Conservation (phyloP, 2,797 vertebrate genomes). For the Babyrousa celebensis region DNA sequence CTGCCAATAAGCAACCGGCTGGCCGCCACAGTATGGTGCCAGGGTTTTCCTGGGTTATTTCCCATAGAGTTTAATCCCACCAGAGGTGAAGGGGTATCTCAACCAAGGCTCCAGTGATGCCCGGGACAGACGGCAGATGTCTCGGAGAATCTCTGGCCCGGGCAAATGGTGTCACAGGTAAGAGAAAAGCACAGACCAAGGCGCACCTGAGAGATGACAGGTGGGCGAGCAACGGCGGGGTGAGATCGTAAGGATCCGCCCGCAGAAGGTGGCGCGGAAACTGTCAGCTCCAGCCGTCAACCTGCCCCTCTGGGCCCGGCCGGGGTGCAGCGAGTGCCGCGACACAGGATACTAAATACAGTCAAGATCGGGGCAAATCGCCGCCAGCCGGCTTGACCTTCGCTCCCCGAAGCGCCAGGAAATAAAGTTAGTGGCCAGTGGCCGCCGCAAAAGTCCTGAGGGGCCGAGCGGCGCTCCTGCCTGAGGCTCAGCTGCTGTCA, state of each 20-base stretch:
- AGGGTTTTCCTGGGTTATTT: neutral
- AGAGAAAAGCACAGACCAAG: neutral
- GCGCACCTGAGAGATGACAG: constrained; percentile 16
- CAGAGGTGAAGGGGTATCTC: neutral
- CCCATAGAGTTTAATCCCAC: neutral
- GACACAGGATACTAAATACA: neutral
- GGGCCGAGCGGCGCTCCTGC: constrained; percentile 25
- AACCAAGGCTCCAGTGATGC: neutral
- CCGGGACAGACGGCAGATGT: neutral
- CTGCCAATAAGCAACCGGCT: neutral
- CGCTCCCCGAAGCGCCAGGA: neutral
- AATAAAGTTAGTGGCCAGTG: constrained; percentile 51
- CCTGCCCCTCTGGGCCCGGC: neutral
- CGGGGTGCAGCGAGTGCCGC: neutral
- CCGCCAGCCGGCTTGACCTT: constrained; percentile 29
- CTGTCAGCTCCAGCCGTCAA: constrained; percentile 4
- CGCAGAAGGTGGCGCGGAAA: neutral
- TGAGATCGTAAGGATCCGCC: neutral
- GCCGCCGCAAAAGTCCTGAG: neutral
- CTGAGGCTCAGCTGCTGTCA: neutral
- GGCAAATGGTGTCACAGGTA: neutral
- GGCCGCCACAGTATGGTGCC: neutral
- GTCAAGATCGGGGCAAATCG: neutral
- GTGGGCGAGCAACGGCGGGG: neutral
- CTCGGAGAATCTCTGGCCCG: neutral